Evolutionary conservation across 2,888 invertebrate genomes (phyloP), one percentile per base, ranked within the genome.

Genomic region (Nemotelus pantherinus): DNA sequence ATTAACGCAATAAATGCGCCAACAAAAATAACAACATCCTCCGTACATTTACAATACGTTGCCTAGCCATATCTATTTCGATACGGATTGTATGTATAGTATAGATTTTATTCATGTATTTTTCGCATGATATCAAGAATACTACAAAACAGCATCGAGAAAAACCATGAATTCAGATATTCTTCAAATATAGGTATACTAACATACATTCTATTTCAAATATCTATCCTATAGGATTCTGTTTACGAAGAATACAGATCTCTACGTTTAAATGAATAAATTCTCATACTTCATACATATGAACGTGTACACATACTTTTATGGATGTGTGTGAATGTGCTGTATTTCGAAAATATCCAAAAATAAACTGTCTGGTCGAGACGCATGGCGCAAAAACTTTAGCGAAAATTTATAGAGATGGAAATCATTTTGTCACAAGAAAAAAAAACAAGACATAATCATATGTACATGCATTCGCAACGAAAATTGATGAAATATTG

Each of bases 311-410:
- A 50, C 9, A 9, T 50, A 5, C 5, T 7, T 25, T 25, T 25
- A 25, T 25, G 25, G 50, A 50, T 50, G 9, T 50, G 9, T 50
- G 5, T 50, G 25, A 25, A 25, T 25, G 25, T 25, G 25, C 25
- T 25, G 25, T 25, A 25, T 25, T 25, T 25, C 25, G 25, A 25
- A 65, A 65, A 65, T 45, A 65, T 65, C 65, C 65, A 65, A 65
- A 65, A 65, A 65, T 65, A 65, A 65, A 45, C 65, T 65, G 65
- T 65, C 65, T 65, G 65, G 43, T 65, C 7, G 65, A 65, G 45
- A 65, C 65, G 65, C 25, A 25, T 47, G 65, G 65, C 41, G 41
- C n/a, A 65, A 45, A 25, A 25, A 45, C 43, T 65, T 4, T 45
- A 65, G 65, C 47, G 25, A n/a, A 65, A 65, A 65, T 65, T 65